Conservation (phyloP, 2,888 invertebrate species). For the Tribolium freemani region DNA sequence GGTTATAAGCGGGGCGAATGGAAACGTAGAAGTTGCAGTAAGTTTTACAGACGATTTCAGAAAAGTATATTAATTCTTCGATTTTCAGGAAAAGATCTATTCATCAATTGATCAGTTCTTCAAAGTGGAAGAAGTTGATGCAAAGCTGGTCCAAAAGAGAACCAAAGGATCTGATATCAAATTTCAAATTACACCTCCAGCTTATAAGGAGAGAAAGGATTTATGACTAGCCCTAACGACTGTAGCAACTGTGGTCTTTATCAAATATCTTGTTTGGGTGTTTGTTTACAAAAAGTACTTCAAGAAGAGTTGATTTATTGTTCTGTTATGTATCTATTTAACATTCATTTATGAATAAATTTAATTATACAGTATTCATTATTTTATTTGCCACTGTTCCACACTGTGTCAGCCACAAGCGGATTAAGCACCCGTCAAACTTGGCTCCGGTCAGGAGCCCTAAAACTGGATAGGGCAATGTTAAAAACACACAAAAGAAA, state of each 20-base stretch:
- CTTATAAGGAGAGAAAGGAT: conserved; percentile 51
- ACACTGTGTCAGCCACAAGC: no score
- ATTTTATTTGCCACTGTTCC: no score
- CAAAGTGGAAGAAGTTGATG: conserved; percentile 67
- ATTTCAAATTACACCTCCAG: conserved; percentile 75
- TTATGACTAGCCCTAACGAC: conserved; percentile 51
- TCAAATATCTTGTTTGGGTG: conserved; percentile 41
- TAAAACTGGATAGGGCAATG: no score
- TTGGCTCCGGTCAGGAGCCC: no score
- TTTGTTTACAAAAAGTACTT: background rate
- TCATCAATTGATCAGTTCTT: conserved; percentile 69
- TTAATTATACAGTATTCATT: no score
- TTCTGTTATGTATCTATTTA: no score
- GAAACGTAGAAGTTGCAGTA: conserved; percentile 66
- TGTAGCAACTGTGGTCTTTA: conserved; percentile 39
- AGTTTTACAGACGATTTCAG: conserved; percentile 47
- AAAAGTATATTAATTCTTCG: background rate
- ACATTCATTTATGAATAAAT: no score
- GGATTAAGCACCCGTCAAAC: no score
- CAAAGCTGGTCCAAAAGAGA: conserved; percentile 74
- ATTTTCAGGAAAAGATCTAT: conserved; percentile 73
- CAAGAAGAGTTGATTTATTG: background rate
- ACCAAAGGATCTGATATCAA: conserved; percentile 74
- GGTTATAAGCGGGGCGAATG: conserved; percentile 70
- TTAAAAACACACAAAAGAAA: no score